Conservation (phyloP, 2,888 invertebrate genomes). For the Scelioninae gen. 1 region DNA sequence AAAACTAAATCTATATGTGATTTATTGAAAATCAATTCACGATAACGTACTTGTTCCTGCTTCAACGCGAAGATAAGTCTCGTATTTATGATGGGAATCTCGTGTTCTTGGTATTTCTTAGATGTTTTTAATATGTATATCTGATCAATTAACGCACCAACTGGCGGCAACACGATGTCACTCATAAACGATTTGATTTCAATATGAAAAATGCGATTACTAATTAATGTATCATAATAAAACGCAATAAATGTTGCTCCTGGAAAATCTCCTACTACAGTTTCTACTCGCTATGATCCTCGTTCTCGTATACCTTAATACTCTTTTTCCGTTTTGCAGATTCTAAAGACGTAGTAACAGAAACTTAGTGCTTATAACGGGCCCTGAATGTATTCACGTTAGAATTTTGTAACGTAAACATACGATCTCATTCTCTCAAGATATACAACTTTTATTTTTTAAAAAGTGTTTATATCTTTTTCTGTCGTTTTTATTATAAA, state of each 20-base stretch:
- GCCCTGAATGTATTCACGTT: slow-evolving; percentile 23
- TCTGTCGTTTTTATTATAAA: neutral
- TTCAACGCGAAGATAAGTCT: slow-evolving; percentile 1
- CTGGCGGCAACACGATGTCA: neutral
- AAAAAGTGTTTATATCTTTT: neutral
- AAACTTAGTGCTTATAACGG: slow-evolving; percentile 37
- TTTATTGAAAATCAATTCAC: slow-evolving; percentile 41
- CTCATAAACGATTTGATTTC: no score
- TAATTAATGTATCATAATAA: slow-evolving; percentile 1
- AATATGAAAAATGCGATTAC: no score
- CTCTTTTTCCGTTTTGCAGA: slow-evolving; percentile 14
- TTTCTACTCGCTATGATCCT: slow-evolving; percentile 6
- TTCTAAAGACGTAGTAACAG: slow-evolving; percentile 22
- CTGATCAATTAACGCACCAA: neutral
- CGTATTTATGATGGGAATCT: slow-evolving; percentile 21
- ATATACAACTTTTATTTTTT: slow-evolving; percentile 13
- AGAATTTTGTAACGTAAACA: slow-evolving; percentile 45
- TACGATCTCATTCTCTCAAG: slow-evolving; percentile 19
- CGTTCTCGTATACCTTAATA: slow-evolving; percentile 11
- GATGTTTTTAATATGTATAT: slow-evolving; percentile 10
- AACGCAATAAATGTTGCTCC: neutral
- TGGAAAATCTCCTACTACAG: neutral
- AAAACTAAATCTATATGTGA: slow-evolving; percentile 21
- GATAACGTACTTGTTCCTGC: slow-evolving; percentile 9
- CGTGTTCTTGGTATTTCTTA: slow-evolving; percentile 2